phyloP scores from a whole-genome alignment of 92 coral and sea anemone species.

The Blastomussa wellsi region DNA sequence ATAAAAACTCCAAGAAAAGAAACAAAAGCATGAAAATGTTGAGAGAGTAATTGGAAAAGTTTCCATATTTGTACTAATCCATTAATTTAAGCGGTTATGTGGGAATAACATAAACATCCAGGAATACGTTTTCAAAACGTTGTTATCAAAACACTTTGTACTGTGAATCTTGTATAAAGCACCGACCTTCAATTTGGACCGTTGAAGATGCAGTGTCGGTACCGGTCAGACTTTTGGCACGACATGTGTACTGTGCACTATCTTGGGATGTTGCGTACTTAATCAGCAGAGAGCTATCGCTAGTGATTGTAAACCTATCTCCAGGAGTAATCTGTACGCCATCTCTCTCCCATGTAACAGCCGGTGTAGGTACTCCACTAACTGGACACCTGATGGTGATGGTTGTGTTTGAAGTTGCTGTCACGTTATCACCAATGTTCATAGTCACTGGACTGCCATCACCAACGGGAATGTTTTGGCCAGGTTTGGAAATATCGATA shows the following conservation, averaged over 20 bases:
- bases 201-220: constrained; percentile 47
- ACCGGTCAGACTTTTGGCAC: constrained; percentile 47
- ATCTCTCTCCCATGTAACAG: constrained; percentile 56
- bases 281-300: constrained; percentile 43
- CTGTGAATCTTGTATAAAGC: too few species aligned
- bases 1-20: too few species aligned
- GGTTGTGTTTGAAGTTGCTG: constrained; percentile 52
- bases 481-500: constrained; percentile 16
- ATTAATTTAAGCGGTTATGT: too few species aligned
- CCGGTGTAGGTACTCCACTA: constrained; percentile 56
- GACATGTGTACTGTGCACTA: constrained; percentile 59
- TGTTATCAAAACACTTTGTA: too few species aligned
- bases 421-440: constrained; percentile 64
- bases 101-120: too few species aligned
- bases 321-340: constrained; percentile 26
- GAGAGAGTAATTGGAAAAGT: too few species aligned
- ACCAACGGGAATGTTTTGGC: constrained; percentile 58
- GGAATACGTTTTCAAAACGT: too few species aligned
- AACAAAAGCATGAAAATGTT: too few species aligned
- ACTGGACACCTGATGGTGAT: constrained; percentile 62
- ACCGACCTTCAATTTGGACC: constrained; percentile 46
- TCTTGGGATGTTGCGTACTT: constrained; percentile 35
- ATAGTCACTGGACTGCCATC: constrained; percentile 55
- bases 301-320: neutral
- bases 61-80: too few species aligned